These are phyloP conservation scores for Heterohyrax brucei DNA, from an alignment of 2,797 vertebrate species.

Conservation along the genomic window DNA sequence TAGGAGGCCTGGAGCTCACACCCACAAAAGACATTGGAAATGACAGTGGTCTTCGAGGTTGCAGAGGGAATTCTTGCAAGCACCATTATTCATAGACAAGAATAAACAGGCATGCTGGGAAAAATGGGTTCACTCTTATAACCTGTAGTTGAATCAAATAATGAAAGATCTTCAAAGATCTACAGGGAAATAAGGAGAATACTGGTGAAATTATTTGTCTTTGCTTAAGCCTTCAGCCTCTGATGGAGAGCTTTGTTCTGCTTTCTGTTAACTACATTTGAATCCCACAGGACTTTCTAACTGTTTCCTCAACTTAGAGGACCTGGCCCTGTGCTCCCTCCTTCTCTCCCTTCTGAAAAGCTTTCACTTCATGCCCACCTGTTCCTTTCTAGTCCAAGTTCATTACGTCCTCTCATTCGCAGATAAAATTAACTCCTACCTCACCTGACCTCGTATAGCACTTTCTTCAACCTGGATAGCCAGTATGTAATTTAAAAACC, in stretches of 20 bases:
- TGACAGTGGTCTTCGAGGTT: neutral
- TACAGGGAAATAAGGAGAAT: conserved; percentile 63
- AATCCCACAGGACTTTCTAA: conserved; percentile 11
- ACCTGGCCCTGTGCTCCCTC: neutral
- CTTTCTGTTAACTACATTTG: conserved; percentile 36
- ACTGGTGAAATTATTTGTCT: conserved; percentile 46
- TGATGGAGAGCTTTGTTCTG: conserved; percentile 12
- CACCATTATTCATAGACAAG: neutral
- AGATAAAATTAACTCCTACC: neutral
- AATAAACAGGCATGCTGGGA: neutral
- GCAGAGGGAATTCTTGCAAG: neutral
- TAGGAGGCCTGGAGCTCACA: neutral
- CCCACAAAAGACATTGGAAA: neutral
- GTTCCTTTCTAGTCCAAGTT: neutral
- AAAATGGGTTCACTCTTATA: conserved; percentile 4
- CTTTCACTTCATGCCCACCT: neutral
- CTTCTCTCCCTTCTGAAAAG: conserved; percentile 3
- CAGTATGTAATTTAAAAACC: conserved; percentile 40
- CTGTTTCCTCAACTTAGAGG: neutral
- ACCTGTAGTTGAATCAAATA: conserved; percentile 21
- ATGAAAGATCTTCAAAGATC: conserved; percentile 57
- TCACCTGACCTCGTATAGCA: neutral
- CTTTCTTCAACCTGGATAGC: neutral
- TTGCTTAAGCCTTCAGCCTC: neutral
- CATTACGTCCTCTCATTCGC: neutral